Conservation (phyloP, 2,797 vertebrate genomes). For the Prunella strophiata region DNA sequence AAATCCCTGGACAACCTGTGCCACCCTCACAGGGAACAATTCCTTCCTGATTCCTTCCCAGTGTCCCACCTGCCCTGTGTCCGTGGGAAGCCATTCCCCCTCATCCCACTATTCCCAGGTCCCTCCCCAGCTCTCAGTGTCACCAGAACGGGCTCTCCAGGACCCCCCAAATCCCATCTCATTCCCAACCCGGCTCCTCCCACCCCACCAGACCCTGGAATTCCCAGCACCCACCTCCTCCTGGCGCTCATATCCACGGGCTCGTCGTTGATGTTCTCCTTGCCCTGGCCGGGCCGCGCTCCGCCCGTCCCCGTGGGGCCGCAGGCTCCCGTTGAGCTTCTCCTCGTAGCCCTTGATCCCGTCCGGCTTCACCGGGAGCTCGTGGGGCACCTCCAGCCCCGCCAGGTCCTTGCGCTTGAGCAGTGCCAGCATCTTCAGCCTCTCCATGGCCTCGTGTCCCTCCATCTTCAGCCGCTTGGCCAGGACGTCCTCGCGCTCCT, state of each 20-base stretch:
- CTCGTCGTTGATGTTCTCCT: constrained; percentile 93
- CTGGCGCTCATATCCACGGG: constrained; percentile 96
- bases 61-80: background rate
- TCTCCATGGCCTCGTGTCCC: constrained; percentile 95
- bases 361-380: constrained; percentile 75
- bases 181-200: fast-evolving
- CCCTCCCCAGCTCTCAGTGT: background rate
- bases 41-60: background rate
- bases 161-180: background rate
- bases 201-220: fast-evolving
- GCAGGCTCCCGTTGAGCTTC: constrained; percentile 90
- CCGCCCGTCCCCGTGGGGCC: constrained; percentile 79
- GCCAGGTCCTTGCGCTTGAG: constrained; percentile 94
- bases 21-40: background rate
- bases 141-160: fast-evolving
- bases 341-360: constrained; percentile 86
- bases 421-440: constrained; percentile 93
- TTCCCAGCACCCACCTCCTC: constrained; percentile 79
- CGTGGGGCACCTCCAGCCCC: constrained; percentile 80
- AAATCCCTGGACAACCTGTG: background rate
- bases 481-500: constrained; percentile 89
- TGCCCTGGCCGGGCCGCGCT: constrained; percentile 83
- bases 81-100: fast-evolving
- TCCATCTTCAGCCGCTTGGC: constrained; percentile 94
- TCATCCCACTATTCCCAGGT: fast-evolving